A percentile compares a stretch with the other conserved stretches of the same genome.
These are phyloP conservation scores for Ceratina australensis DNA, from an alignment of 1,140 invertebrate species.

Conservation along the genomic window DNA sequence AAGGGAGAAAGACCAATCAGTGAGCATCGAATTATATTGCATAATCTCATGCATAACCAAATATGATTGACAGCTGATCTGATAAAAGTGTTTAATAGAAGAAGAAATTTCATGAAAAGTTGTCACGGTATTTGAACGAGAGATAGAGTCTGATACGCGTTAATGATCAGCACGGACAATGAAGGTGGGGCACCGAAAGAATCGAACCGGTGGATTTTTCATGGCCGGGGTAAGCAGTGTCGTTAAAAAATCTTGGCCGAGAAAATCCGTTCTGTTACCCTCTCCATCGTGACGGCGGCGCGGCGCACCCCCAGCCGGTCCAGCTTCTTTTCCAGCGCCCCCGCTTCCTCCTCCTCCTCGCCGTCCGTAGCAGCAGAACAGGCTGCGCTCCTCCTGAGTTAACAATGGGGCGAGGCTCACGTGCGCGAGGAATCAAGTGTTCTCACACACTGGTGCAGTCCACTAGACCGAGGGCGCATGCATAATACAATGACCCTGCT, in stretches of 20 bases:
- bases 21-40: too few relatives aligned
- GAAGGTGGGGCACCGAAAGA: not conserved
- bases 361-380: conserved; percentile 8
- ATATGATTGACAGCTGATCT: too few relatives aligned
- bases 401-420: conserved; percentile 79
- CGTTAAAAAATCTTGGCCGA: conserved; percentile 74
- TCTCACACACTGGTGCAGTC: conserved; percentile 73
- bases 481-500: conserved; percentile 81
- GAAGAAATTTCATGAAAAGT: too few relatives aligned
- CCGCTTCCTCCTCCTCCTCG: conserved; percentile 19
- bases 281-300: not conserved
- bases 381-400: conserved; percentile 67
- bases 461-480: conserved; percentile 77
- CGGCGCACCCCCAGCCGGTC: not conserved
- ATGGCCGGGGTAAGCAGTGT: conserved; percentile 59
- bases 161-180: too few relatives aligned
- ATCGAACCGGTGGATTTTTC: conserved; percentile 46
- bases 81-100: too few relatives aligned
- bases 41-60: too few relatives aligned
- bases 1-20: too few relatives aligned
- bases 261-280: conserved; percentile 64
- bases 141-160: too few relatives aligned
- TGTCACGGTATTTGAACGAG: too few relatives aligned
- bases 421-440: conserved; percentile 80
- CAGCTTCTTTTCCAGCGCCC: conserved; percentile 22